Evolutionary conservation across 2,113 vertebrate genomes (phyloP).

Genomic region (Microcebus murinus): DNA sequence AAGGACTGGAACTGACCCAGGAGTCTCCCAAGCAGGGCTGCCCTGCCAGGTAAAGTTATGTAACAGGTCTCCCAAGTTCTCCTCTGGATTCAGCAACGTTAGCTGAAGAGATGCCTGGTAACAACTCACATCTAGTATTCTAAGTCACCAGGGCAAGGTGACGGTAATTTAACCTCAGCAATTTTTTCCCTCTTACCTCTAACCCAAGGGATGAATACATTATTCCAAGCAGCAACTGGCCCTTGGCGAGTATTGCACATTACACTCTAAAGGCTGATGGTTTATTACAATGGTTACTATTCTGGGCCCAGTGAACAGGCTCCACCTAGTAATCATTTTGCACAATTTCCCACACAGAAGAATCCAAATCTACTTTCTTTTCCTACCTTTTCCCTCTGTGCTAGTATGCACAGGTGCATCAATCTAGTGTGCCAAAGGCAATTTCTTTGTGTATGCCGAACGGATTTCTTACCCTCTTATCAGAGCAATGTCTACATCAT

Average conservation of each 20-base stretch:
- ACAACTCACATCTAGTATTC: constrained; percentile 20
- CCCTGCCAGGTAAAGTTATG: neutral
- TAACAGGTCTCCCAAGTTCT: neutral
- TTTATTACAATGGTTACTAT: constrained; percentile 70
- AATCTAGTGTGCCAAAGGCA: constrained; percentile 42
- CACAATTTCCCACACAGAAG: constrained; percentile 17
- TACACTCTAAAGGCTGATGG: constrained; percentile 37
- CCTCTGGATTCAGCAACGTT: neutral
- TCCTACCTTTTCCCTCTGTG: constrained; percentile 62
- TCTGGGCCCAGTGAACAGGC: constrained; percentile 31
- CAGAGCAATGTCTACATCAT: constrained; percentile 59
- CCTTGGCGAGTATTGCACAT: constrained; percentile 47
- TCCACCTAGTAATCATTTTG: constrained; percentile 59
- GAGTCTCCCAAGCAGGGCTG: neutral
- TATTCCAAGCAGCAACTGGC: constrained; percentile 67
- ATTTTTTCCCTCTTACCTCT: neutral
- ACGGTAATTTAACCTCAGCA: constrained; percentile 35
- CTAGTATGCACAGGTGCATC: constrained; percentile 67
- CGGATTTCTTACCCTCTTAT: constrained; percentile 63
- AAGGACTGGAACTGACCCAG: neutral
- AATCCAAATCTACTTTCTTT: constrained; percentile 71
- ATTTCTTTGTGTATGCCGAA: constrained; percentile 67
- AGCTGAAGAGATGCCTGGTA: neutral
- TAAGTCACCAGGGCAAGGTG: constrained; percentile 23
- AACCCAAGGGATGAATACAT: constrained; percentile 61